Conservation (phyloP, 2,888 invertebrate genomes). For the Lithophane leautieri region DNA sequence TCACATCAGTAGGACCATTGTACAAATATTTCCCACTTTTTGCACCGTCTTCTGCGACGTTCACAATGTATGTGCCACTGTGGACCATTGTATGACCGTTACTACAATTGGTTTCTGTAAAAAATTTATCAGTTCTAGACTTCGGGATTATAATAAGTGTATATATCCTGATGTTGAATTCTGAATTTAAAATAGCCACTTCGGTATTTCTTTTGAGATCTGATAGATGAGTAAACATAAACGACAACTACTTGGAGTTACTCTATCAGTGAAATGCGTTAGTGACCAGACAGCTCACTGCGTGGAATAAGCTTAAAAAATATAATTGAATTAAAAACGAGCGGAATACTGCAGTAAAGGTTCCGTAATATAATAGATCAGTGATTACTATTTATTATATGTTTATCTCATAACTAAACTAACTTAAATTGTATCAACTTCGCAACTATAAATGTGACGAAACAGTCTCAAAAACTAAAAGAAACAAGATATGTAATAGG, state of each 20-base stretch:
- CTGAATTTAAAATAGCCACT: neutral
- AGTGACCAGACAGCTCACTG: neutral
- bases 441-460: neutral
- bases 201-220: neutral
- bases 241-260: neutral
- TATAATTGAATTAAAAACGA: neutral
- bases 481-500: no score
- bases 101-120: slow-evolving; percentile 9
- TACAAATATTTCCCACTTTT: slow-evolving; percentile 20
- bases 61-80: slow-evolving; percentile 22
- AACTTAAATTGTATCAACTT: neutral
- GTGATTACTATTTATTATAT: neutral
- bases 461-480: no score
- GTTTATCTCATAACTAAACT: neutral
- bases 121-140: neutral
- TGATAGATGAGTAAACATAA: slow-evolving; percentile 1
- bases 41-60: neutral
- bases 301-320: slow-evolving; percentile 4
- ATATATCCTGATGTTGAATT: neutral
- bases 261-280: slow-evolving; percentile 9
- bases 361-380: slow-evolving; percentile 10
- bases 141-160: no score
- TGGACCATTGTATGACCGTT: slow-evolving; percentile 14
- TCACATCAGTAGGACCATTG: neutral
- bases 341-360: slow-evolving; percentile 2